These are phyloP conservation scores for Turnix velox DNA, from an alignment of 2,113 vertebrate species.

Conservation along the genomic window DNA sequence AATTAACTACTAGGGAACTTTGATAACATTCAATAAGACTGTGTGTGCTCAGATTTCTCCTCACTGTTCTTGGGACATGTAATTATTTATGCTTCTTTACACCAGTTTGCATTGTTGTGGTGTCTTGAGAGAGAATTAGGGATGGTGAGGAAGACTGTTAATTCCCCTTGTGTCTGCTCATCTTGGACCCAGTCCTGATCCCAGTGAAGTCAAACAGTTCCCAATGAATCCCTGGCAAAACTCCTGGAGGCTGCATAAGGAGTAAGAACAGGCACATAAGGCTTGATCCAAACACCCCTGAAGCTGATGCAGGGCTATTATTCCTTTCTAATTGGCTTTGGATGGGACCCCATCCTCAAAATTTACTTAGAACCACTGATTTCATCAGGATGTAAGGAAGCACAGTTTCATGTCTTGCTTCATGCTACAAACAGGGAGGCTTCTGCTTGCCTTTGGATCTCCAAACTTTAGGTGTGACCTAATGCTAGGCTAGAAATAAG, in stretches of 20 bases:
- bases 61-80: neutral
- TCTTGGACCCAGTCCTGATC: conserved; percentile 37
- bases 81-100: conserved; percentile 11
- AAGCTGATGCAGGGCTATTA: neutral
- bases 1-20: conserved; percentile 62
- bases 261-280: neutral
- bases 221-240: conserved; percentile 8
- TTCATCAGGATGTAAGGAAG: neutral
- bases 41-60: conserved; percentile 38
- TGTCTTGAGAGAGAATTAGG: conserved; percentile 15
- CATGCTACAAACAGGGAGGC: neutral
- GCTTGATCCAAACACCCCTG: neutral
- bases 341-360: neutral
- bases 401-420: neutral
- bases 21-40: conserved; percentile 58
- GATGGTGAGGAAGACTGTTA: neutral
- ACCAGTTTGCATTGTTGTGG: neutral
- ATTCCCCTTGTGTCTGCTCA: neutral
- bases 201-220: conserved; percentile 8
- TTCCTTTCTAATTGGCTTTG: neutral
- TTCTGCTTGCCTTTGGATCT: neutral
- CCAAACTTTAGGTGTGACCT: neutral
- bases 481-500: too few species aligned
- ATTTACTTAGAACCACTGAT: neutral
- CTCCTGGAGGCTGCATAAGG: neutral